Evolutionary conservation across 2,113 vertebrate species (phyloP), one percentile per base, ranked within the genome.

Genomic region (Diglossa brunneiventris): DNA sequence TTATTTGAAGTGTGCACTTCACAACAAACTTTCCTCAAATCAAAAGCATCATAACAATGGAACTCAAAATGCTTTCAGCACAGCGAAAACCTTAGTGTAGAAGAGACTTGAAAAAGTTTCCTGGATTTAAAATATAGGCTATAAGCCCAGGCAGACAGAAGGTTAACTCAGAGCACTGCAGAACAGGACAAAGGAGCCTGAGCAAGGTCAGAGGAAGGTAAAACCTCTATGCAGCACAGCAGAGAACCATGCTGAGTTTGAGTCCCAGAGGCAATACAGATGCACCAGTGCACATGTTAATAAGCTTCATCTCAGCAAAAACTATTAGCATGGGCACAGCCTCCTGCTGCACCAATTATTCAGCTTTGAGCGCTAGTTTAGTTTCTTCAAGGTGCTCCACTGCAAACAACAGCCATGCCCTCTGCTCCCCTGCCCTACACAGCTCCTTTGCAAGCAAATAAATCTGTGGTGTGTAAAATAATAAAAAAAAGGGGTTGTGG

Each of bases 221-320:
- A 97, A 96, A 94, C 91, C 95, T 92, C 91, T 44, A 10, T 59
- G 80, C 95, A 91, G 89, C 22, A 2, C 16, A 10, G 89, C 35
- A 50, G 76, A 74, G 91, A 93, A 64, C 95, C 92, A 56, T 61
- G 86, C 94, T 72, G 94, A 76, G 35, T 92, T 92, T 86, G 86
- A 94, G 73, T 97, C 96, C 95, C 96, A 94, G 69, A 94, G 96
- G 96, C 96, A 97, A 95, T 95, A 86, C 95, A 93, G 95, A 97
- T 97, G 96, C 96, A 96, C 95, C 95, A 96, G 83, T 96, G 96
- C 92, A 96, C 96, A 96, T 96, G 92, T 78, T 97, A 97, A 97
- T 97, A 95, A 97, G 94, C 94, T 95, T 96, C 96, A 96, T 92
- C 83, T 91, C 94, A 68, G 92, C 84, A 94, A 96, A 95, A 95